Base-by-base conservation (phyloP, 2,888 invertebrate species). In the Drosophila neotestacea region DNA sequence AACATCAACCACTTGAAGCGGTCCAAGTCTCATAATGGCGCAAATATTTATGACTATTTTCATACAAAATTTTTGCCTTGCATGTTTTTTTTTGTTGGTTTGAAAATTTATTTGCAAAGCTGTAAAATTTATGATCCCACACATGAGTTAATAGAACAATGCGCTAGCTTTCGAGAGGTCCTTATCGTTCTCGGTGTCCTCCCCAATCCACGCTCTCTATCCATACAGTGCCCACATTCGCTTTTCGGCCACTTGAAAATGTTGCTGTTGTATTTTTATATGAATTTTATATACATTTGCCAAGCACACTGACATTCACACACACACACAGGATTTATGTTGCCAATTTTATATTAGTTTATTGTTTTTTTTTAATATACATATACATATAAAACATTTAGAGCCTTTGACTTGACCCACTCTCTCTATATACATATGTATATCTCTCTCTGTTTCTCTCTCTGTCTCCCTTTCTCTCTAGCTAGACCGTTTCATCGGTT, bases 11-110 rank as follows among this genome's bases (percentile, higher is more conserved):
- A 85, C 88, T 83, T 72, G 65, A 88, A 77, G 41, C 68, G 66
- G 62, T 64, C 70, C 81, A 70, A 71, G 66, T 76, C 80, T 69
- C 83, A 85, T 85, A 88, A 83, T 80, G 74, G 77, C 71, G 63
- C 71, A 88, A 77, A 84, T 88, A 84, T 84, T 84, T 88, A 84
- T 88, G 87, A 86, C 87, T 76, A 76, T 86, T 86, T 81, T 76
- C 70, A 66, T 67, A 52, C 63, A 52, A 70, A 38, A 65, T 61
- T 62, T 61, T 46, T 28, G 47, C n/a, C 47, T 50, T 50, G 7
- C 38, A 6, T 4, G 9, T 30, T 56, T 44, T 48, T 27, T 58
- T 60, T 39, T 13, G 54, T 44, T 39, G 42, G 56, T 60, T 47
- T 51, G 27, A 64, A 56, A 85, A 84, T 86, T 86, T 88, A 84